Percentiles rank a stretch among this genome's conserved stretches.
Conservation (phyloP, 2,797 vertebrate species). For the Pteropus rufus region DNA sequence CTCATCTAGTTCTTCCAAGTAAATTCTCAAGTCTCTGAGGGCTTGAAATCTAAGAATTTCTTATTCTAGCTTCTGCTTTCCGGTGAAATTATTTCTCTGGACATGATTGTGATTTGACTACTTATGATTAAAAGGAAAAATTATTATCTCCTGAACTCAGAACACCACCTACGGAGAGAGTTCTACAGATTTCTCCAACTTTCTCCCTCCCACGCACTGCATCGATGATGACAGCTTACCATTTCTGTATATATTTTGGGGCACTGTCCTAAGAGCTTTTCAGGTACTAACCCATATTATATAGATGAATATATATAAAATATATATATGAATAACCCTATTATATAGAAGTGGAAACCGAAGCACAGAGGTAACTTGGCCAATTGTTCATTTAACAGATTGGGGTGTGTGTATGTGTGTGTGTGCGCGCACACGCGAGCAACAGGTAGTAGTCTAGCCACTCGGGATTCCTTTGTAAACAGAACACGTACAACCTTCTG, state of each 20-base stretch:
- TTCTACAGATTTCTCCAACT: neutral
- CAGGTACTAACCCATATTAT: neutral
- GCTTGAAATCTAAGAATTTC: neutral
- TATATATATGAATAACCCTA: neutral
- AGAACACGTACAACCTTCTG: neutral
- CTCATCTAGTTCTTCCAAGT: neutral
- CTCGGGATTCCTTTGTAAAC: neutral
- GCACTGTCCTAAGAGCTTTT: neutral
- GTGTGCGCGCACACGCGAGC: too few relatives aligned
- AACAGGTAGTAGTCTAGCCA: neutral
- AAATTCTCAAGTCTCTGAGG: neutral
- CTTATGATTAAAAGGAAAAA: neutral
- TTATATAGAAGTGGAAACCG: neutral
- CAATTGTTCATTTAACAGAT: neutral
- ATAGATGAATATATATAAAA: too few relatives aligned
- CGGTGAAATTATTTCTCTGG: neutral
- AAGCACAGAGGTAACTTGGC: neutral
- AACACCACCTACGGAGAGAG: neutral
- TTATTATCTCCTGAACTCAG: neutral
- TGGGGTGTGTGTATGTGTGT: neutral
- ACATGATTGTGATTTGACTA: neutral
- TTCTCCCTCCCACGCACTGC: fast-evolving
- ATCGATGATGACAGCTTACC: neutral
- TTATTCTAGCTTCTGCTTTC: neutral
- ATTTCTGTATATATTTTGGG: neutral